Percentiles rank a stretch among this genome's conserved stretches.
Conservation (phyloP, 2,113 vertebrate species). For the Gymnocephalus cernua region DNA sequence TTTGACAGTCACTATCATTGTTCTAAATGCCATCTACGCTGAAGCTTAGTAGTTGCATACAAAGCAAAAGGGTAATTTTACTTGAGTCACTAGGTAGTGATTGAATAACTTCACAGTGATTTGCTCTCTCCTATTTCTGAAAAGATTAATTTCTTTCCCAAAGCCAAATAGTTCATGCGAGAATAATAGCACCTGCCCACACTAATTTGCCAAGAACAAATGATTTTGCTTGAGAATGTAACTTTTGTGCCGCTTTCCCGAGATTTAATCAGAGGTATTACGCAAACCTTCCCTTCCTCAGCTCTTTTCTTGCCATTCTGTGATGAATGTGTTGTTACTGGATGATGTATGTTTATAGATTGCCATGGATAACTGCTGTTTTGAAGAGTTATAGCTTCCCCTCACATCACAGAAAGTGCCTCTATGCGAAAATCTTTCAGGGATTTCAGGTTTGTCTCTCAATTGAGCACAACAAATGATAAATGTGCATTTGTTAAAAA, state of each 20-base stretch:
- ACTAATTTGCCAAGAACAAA: conserved; percentile 72
- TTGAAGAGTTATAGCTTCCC: conserved; percentile 90
- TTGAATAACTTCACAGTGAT: conserved; percentile 74
- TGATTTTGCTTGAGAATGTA: conserved; percentile 73
- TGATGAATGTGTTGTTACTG: conserved; percentile 89
- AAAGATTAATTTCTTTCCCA: conserved; percentile 71
- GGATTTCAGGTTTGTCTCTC: conserved; percentile 82
- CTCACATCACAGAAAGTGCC: conserved; percentile 77
- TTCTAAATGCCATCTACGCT: conserved; percentile 63
- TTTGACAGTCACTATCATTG: conserved; percentile 58
- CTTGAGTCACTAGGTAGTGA: conserved; percentile 64
- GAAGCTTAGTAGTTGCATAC: conserved; percentile 56
- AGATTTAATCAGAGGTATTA: conserved; percentile 86
- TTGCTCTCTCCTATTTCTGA: conserved; percentile 60
- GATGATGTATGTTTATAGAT: conserved; percentile 90
- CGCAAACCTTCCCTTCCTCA: conserved; percentile 80
- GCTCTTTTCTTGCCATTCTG: conserved; percentile 80
- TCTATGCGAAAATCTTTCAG: conserved; percentile 85
- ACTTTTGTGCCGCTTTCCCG: conserved; percentile 79
- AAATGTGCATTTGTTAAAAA: conserved; percentile 56
- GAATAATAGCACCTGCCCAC: conserved; percentile 76
- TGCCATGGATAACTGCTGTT: conserved; percentile 84
- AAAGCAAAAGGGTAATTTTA: conserved; percentile 75
- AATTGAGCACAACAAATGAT: conserved; percentile 60
- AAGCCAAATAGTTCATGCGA: conserved; percentile 66